Conservation (phyloP, 2,797 vertebrate species). For the Manis pentadactyla region DNA sequence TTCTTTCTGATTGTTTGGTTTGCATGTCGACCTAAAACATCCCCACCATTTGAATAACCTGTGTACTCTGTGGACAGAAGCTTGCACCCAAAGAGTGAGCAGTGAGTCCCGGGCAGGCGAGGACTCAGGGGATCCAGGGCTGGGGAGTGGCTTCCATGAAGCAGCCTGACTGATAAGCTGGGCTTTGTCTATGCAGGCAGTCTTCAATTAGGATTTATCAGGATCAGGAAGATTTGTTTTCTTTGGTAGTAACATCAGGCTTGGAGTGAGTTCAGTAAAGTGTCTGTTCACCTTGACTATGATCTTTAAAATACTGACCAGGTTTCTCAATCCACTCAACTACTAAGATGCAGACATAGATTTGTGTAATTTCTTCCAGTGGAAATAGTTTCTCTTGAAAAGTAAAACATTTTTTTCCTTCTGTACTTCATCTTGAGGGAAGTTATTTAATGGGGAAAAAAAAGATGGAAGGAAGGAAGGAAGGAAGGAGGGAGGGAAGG, state of each 20-base stretch:
- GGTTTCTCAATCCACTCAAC: background rate
- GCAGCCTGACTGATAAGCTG: background rate
- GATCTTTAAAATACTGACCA: constrained; percentile 37
- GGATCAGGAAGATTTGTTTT: constrained; percentile 59
- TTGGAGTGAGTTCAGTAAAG: background rate
- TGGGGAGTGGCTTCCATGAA: background rate
- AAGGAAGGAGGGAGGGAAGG: background rate
- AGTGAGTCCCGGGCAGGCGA: background rate
- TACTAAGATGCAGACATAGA: background rate
- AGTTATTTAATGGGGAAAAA: background rate
- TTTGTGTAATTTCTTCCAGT: background rate
- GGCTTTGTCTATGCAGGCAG: constrained; percentile 45
- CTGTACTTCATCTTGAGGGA: background rate
- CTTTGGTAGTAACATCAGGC: background rate
- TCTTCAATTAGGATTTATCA: constrained; percentile 62
- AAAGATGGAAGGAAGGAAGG: background rate
- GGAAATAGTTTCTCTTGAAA: constrained; percentile 22
- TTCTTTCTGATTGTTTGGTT: background rate
- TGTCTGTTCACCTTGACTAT: constrained; percentile 53
- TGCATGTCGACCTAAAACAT: background rate
- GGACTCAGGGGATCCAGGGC: fast-evolving
- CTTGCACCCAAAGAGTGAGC: background rate
- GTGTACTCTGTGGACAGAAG: background rate
- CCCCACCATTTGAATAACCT: background rate
- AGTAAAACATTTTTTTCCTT: constrained; percentile 2